These are phyloP conservation scores for Drosophila orena DNA, from an alignment of 1,140 invertebrate genomes.

Conservation along the genomic window DNA sequence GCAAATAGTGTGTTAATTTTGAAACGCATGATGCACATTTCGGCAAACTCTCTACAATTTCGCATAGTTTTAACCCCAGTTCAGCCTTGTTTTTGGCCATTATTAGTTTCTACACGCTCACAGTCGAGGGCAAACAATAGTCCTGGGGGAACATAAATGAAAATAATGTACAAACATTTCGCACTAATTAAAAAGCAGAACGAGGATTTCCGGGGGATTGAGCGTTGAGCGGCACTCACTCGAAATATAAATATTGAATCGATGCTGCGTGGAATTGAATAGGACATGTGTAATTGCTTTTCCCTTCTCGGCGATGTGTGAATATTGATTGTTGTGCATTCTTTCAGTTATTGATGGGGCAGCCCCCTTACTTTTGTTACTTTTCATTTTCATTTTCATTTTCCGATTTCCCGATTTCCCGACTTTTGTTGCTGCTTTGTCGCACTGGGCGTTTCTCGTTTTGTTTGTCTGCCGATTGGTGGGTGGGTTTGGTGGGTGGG, in stretches of 20 bases:
- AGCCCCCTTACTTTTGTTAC: slow-evolving; percentile 3
- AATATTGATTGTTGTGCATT: slow-evolving; percentile 38
- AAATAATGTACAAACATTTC: slow-evolving; percentile 79
- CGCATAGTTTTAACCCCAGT: background rate
- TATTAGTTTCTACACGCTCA: slow-evolving; percentile 55
- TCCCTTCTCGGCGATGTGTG: slow-evolving; percentile 40
- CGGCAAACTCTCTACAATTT: slow-evolving; percentile 38
- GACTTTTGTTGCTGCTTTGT: slow-evolving; percentile 6
- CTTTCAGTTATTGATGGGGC: slow-evolving; percentile 23
- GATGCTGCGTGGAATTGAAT: slow-evolving; percentile 37
- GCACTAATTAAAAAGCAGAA: slow-evolving; percentile 72
- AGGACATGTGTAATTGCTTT: slow-evolving; percentile 79
- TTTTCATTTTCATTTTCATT: slow-evolving; percentile 13
- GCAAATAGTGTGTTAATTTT: slow-evolving; percentile 44
- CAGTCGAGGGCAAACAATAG: slow-evolving; percentile 69
- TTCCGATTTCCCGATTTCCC: slow-evolving; percentile 1
- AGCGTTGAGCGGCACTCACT: background rate
- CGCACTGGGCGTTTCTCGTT: slow-evolving; percentile 20
- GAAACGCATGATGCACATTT: slow-evolving; percentile 56
- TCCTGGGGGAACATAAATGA: slow-evolving; percentile 52
- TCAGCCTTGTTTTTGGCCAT: slow-evolving; percentile 13
- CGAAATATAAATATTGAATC: slow-evolving; percentile 60
- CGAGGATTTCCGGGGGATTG: background rate
- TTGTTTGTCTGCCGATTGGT: slow-evolving; percentile 25
- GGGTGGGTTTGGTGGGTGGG: slow-evolving; percentile 31